Conservation (phyloP, 2,888 invertebrate species). For the Eudasyphora cyanicolor region DNA sequence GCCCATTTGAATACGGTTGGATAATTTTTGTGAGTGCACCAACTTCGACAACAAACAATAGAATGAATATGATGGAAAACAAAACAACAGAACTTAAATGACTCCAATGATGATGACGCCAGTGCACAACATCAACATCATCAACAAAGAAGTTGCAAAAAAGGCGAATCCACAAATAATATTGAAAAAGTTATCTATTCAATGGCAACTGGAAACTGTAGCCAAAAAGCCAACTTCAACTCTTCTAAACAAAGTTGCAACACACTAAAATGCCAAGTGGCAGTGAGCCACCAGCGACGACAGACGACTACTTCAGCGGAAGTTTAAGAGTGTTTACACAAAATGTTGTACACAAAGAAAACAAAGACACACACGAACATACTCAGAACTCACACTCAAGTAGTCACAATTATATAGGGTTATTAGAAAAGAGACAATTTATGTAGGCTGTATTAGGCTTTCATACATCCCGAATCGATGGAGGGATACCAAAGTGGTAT, state of each 20-base stretch:
- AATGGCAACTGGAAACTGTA: constrained; percentile 40
- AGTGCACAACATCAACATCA: constrained; percentile 46
- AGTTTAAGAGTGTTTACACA: constrained; percentile 56
- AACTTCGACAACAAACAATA: not conserved
- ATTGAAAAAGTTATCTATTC: constrained; percentile 61
- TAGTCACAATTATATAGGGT: not conserved
- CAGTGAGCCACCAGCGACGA: not conserved
- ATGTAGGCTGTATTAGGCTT: too few relatives aligned
- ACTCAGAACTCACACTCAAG: not conserved
- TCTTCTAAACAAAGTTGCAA: constrained; percentile 54
- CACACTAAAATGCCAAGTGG: constrained; percentile 1
- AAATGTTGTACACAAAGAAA: constrained; percentile 49
- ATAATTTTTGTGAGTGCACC: constrained; percentile 4
- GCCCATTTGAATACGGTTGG: too few relatives aligned
- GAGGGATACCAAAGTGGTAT: too few relatives aligned
- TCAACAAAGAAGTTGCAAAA: constrained; percentile 44
- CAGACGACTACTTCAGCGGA: constrained; percentile 37
- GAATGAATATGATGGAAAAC: not conserved
- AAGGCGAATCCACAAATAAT: constrained; percentile 48
- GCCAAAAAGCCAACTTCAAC: constrained; percentile 30
- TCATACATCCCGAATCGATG: too few relatives aligned
- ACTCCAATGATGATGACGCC: constrained; percentile 44
- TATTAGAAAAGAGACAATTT: too few relatives aligned
- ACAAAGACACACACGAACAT: constrained; percentile 8
- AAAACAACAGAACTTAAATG: not conserved